These are phyloP conservation scores for Corythornis leucogaster DNA, from an alignment of 2,797 vertebrate genomes.

Conservation along the genomic window DNA sequence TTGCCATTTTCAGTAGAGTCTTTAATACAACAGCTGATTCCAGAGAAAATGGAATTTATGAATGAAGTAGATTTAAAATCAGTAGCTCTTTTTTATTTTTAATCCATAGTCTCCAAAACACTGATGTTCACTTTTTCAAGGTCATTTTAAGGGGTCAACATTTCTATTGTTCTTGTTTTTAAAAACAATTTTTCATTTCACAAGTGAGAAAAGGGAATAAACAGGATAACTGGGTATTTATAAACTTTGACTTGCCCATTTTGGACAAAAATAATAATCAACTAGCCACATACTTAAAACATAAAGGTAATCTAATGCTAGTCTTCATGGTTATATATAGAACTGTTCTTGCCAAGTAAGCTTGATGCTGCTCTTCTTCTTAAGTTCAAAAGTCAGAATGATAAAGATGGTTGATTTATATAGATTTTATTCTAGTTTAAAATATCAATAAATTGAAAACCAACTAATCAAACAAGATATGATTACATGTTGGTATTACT, in stretches of 20 bases:
- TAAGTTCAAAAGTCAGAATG: background rate
- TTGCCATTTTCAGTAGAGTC: background rate
- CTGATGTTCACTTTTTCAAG: background rate
- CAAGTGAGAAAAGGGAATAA: background rate
- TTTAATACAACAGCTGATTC: background rate
- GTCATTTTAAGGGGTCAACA: background rate
- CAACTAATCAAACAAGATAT: background rate
- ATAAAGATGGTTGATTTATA: background rate
- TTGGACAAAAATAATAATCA: background rate
- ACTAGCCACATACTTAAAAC: background rate
- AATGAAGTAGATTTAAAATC: background rate
- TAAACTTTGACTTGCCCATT: background rate
- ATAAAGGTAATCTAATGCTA: background rate
- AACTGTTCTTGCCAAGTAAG: background rate
- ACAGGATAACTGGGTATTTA: background rate
- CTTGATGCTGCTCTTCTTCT: background rate
- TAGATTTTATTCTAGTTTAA: background rate
- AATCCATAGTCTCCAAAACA: background rate
- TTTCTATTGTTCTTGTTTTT: background rate
- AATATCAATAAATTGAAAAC: background rate
- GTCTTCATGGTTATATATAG: background rate
- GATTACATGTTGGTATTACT: background rate
- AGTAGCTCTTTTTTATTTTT: background rate
- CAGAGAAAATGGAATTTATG: background rate
- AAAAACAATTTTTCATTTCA: background rate